A percentile compares a stretch with the other conserved stretches of the same genome.
phyloP scores from a whole-genome alignment of 2,113 vertebrate genomes.

The Cheilinus undulatus region DNA sequence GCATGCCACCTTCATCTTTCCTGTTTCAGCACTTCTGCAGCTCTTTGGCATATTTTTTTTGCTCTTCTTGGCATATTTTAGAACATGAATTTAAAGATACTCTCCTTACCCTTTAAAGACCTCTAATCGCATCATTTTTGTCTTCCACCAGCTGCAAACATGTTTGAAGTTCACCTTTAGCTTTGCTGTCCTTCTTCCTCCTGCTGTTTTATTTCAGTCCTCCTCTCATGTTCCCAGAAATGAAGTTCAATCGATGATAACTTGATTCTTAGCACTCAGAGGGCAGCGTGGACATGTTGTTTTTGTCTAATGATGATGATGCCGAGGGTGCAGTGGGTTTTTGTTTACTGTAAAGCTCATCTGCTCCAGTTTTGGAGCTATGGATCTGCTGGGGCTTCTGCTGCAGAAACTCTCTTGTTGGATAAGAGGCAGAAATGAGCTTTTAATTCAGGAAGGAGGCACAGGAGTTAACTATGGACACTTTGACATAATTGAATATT shows the following conservation, averaged over 20 bases:
- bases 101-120: too few species aligned
- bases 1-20: too few species aligned
- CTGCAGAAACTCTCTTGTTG: background rate
- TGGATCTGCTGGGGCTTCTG: background rate
- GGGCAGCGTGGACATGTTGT: conserved; percentile 11
- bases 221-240: conserved; percentile 41
- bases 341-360: conserved; percentile 13
- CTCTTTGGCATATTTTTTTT: too few species aligned
- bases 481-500: too few species aligned
- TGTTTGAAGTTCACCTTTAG: background rate
- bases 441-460: background rate
- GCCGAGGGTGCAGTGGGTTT: background rate
- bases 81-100: too few species aligned
- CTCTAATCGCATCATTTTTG: too few species aligned
- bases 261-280: conserved; percentile 20
- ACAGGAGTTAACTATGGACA: too few species aligned
- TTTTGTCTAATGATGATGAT: conserved; percentile 26
- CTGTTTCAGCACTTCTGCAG: too few species aligned
- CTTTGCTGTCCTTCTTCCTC: background rate
- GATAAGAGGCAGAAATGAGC: too few species aligned
- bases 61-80: too few species aligned
- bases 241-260: conserved; percentile 31
- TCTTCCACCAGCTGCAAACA: background rate
- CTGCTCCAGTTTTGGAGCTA: background rate
- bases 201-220: conserved; percentile 42